Percentiles rank a stretch among this genome's conserved stretches.
These are phyloP conservation scores for Enteromius trimaculatus DNA, from an alignment of 2,797 vertebrate genomes.

Conservation along the genomic window DNA sequence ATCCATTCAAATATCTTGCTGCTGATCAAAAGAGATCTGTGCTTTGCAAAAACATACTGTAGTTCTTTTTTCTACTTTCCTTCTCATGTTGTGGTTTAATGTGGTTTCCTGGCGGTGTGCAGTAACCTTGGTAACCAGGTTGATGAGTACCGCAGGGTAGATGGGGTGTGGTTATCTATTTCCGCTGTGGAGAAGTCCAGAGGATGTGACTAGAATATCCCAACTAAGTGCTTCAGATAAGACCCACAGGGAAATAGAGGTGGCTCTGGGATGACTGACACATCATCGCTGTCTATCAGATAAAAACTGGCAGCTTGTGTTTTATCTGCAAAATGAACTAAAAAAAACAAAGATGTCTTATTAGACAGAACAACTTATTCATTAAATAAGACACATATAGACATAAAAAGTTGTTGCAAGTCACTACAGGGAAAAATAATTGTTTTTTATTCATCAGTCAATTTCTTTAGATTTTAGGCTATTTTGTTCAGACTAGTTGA, in stretches of 20 bases:
- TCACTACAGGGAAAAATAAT: not conserved
- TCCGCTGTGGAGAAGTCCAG: slow-evolving; percentile 31
- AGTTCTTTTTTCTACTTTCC: not conserved
- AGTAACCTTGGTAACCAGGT: slow-evolving; percentile 56
- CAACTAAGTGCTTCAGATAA: slow-evolving; percentile 37
- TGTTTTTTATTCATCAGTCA: not conserved
- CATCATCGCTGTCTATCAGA: slow-evolving; percentile 2
- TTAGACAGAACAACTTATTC: not conserved
- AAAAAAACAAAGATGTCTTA: not conserved
- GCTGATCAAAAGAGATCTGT: not conserved
- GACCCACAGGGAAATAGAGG: slow-evolving; percentile 14
- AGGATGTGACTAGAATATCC: slow-evolving; percentile 49
- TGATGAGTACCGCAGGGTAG: slow-evolving; percentile 33
- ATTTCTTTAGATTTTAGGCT: not conserved
- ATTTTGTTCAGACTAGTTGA: not conserved
- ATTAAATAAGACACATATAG: not conserved
- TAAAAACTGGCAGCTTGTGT: not conserved
- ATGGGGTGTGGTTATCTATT: slow-evolving; percentile 42
- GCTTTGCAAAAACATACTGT: not conserved
- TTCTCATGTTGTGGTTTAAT: slow-evolving; percentile 36
- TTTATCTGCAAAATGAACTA: not conserved
- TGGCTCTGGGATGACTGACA: slow-evolving; percentile 22
- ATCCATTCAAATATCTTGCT: not conserved
- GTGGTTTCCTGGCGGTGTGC: slow-evolving; percentile 39
- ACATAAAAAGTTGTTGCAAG: not conserved